Base-by-base conservation (phyloP, 2,797 vertebrate genomes). In the Gallinago nigripennis region DNA sequence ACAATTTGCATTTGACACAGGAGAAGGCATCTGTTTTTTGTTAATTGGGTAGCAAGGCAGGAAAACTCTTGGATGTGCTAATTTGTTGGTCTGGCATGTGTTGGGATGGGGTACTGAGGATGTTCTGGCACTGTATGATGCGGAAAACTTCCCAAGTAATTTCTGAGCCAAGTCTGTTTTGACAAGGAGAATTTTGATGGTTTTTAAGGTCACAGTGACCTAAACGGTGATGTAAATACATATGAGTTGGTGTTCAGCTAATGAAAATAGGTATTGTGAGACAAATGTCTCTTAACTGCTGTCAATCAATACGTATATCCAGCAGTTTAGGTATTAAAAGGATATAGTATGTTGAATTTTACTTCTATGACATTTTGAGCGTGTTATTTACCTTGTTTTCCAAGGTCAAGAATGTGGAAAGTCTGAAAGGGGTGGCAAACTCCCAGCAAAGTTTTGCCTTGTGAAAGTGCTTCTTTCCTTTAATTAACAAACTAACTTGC, bases 31-130 rank as follows among this genome's bases (percentile, higher is more conserved):
- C 88, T 95, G 91, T 6, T 54, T 86, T 53, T 80, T 6, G 0
- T 89, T 95, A 93, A 95, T 89, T 93, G 78, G 88, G 35, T 86
- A 70, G 68, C 31, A 21, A 76, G 78, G 64, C 48, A 87, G 43
- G 53, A 83, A 57, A 86, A 39, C 33, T 65, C 54, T 53, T 3
- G 3, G 58, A 89, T 71, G 88, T 89, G 88, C 30, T 93, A 93
- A 89, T 93, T 95, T 72, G 72, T 57, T 71, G 68, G 53, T 46
- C 63, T 91, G 81, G 81, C 33, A 61, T 3, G 33, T 48, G 88
- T 46, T 37, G 82, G 71, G 78, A 39, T 24, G 58, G 58, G 48
- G 50, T 63, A 58, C 4, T 20, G 64, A 68, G 72, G 58, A 83
- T 71, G 17, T 43, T 66, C 57, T 25, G 43, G 48, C 48, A 66